Base-by-base conservation (phyloP, 92 coral and sea anemone genomes). In the Phenganax stokvisi region DNA sequence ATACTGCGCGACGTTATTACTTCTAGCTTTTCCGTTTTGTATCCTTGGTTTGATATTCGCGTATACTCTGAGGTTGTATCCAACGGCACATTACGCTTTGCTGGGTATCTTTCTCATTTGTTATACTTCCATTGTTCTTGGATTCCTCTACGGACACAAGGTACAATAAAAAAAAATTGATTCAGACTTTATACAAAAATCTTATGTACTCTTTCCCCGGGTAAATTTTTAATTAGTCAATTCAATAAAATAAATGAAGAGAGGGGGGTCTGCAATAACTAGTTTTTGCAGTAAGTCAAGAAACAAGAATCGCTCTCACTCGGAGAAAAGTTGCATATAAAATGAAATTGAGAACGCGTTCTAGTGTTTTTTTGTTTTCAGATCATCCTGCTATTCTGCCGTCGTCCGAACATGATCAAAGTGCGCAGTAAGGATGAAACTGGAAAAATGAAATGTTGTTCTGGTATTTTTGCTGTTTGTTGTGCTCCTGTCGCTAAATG, bases 61-160 rank as follows among this genome's bases (percentile, higher is more conserved):
- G 1, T 83, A 92, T 54, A 63, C 91, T n/a, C 67, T 90, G 27
- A 76, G 87, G 37, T 57, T 84, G 58, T 85, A 82, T 62, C 99
- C 99, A 27, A 90, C 82, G 60, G 60, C 85, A 12, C 89, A 85
- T 74, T 96, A 88, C 85, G 92, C 90, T 7, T 53, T 96, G 9
- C 74, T 92, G 64, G 97, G 96, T 8, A 59, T 80, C 0, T 37
- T 88, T 56, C 44, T 92, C 12, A 89, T 92, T 52, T 47, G 92
- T 55, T 91, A 88, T 28, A 92, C 96, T 6, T 90, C 88, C 57
- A 61, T 89, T 25, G 91, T 96, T 28, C 94, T 96, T 29, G 88
- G 83, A 12, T 83, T 87, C 47, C 85, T 96, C 9, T 96, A 88
- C 72, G 78, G 80, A 13, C 90, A 92, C 91, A 96, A 90, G 99